Evolutionary conservation across 2,888 invertebrate genomes (phyloP).

Genomic region (Luperina nickerlii): DNA sequence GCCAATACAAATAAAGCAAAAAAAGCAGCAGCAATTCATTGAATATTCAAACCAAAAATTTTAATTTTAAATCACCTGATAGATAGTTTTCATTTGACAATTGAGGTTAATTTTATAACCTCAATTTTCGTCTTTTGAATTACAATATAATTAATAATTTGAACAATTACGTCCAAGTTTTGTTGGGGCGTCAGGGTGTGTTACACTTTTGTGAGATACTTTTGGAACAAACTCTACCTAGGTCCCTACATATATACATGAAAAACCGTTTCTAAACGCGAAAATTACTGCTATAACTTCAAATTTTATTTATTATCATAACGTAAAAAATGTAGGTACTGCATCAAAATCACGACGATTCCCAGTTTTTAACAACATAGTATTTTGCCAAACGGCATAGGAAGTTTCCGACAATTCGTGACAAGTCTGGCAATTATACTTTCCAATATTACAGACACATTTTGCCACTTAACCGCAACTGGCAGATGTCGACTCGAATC

Average conservation of each 20-base stretch:
- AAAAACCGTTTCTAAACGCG: neutral
- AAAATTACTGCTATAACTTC: neutral
- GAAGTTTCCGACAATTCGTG: constrained; percentile 35
- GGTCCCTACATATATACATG: neutral
- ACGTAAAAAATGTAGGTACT: neutral
- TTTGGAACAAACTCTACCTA: neutral
- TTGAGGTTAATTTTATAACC: neutral
- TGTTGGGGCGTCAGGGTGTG: neutral
- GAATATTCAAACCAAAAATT: neutral
- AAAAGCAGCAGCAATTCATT: neutral
- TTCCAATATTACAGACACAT: constrained; percentile 37
- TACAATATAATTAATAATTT: neutral
- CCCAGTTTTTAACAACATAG: constrained; percentile 5
- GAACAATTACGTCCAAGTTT: neutral
- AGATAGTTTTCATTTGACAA: neutral
- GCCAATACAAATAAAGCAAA: no score
- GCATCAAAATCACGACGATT: neutral
- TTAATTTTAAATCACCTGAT: neutral
- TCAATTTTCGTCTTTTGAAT: neutral
- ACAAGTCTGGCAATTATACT: constrained; percentile 51
- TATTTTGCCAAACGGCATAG: constrained; percentile 20
- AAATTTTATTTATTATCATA: neutral
- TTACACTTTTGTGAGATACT: neutral
- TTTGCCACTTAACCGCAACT: constrained; percentile 52
- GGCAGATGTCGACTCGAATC: constrained; percentile 50